phyloP scores from a whole-genome alignment of 2,888 invertebrate genomes.

The Ormyrus pomaceus region DNA sequence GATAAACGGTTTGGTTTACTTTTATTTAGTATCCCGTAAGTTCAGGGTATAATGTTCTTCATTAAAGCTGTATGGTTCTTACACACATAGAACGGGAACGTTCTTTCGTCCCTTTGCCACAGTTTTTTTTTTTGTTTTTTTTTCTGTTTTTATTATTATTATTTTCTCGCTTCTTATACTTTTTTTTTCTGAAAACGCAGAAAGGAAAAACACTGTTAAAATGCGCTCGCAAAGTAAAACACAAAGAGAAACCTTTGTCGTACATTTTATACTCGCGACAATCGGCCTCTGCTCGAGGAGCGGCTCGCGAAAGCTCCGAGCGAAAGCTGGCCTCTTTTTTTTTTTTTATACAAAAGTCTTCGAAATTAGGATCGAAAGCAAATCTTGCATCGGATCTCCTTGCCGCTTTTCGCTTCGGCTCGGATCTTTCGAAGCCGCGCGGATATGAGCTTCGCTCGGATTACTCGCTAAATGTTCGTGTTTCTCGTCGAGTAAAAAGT shows the following conservation, averaged over 20 bases:
- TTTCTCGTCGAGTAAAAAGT: constrained; percentile 42
- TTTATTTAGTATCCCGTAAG: constrained; percentile 76
- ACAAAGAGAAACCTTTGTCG: constrained; percentile 13
- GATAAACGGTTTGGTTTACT: constrained; percentile 74
- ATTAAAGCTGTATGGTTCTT: constrained; percentile 75
- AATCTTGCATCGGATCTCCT: constrained; percentile 1
- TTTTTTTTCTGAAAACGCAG: neutral
- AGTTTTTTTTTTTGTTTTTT: constrained; percentile 62
- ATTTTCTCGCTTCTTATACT: neutral
- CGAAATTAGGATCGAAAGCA: constrained; percentile 10
- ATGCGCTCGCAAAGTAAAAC: constrained; percentile 14
- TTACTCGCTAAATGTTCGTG: neutral
- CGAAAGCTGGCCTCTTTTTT: neutral
- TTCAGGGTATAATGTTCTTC: constrained; percentile 75
- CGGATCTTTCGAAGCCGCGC: constrained; percentile 6
- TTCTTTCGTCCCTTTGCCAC: constrained; percentile 67
- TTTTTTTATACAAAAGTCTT: constrained; percentile 30
- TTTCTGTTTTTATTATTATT: constrained; percentile 10
- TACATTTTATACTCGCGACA: constrained; percentile 25
- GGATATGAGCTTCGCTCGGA: too few relatives aligned
- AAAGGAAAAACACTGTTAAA: constrained; percentile 33
- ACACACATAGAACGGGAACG: constrained; percentile 73
- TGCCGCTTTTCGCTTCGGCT: neutral
- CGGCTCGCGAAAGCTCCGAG: constrained; percentile 26
- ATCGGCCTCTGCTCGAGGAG: neutral